These are phyloP conservation scores for Colossoma macropomum DNA, from an alignment of 2,113 vertebrate genomes.

Conservation along the genomic window DNA sequence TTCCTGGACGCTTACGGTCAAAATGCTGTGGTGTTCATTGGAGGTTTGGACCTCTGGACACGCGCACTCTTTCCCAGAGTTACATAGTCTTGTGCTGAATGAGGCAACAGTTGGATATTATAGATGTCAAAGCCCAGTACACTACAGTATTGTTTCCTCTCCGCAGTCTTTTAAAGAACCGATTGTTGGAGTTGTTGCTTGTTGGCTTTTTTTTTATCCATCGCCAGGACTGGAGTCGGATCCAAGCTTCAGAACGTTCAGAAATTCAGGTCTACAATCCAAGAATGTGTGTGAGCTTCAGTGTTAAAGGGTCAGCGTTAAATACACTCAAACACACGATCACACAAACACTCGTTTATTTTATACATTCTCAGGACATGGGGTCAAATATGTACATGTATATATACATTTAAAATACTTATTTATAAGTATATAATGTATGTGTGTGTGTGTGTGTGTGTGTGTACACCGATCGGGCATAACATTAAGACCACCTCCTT, in stretches of 20 bases:
- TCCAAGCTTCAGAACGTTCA: not conserved
- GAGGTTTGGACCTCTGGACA: not conserved
- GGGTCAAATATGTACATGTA: too few relatives aligned
- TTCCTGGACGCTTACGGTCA: slow-evolving; percentile 44
- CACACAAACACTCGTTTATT: too few relatives aligned
- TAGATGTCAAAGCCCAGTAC: slow-evolving; percentile 27
- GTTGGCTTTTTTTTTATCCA: not conserved
- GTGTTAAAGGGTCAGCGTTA: too few relatives aligned
- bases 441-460: too few relatives aligned
- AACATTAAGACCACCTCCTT: too few relatives aligned
- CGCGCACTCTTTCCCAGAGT: not conserved
- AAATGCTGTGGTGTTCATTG: slow-evolving; percentile 23
- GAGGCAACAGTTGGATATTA: slow-evolving; percentile 38
- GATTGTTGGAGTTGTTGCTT: slow-evolving; percentile 21
- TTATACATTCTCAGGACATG: too few relatives aligned
- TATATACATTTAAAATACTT: too few relatives aligned
- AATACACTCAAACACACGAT: too few relatives aligned
- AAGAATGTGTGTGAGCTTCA: too few relatives aligned
- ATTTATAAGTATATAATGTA: too few relatives aligned
- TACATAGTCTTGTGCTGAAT: slow-evolving; percentile 13
- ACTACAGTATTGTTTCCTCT: slow-evolving; percentile 41
- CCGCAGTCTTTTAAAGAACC: slow-evolving; percentile 28
- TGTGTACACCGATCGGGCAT: too few relatives aligned
- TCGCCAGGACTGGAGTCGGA: not conserved
- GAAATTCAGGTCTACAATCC: not conserved